Base-by-base conservation (phyloP, 2,113 vertebrate species). In the Carassius auratus region DNA sequence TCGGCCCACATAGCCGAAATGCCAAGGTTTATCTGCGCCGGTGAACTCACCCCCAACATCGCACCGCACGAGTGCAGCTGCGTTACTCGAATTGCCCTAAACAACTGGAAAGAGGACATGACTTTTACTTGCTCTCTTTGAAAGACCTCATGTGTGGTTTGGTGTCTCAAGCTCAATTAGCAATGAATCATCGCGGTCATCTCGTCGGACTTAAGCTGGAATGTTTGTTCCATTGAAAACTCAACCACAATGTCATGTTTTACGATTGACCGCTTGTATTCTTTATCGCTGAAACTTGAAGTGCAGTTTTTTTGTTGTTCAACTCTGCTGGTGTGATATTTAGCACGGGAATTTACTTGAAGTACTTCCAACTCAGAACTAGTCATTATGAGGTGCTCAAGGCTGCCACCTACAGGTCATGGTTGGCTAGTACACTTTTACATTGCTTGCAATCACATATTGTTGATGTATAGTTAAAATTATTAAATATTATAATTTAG, bases 91-190 rank as follows among this genome's bases (percentile, higher is more conserved):
- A 93, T 88, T 91, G 62, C 86, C 79, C 85, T 86, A 55, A 89
- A 90, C 90, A 90, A 90, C 90, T 92, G 86, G 87, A 91, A 89
- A 92, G 86, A 50, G 64, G 66, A 66, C 59, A 77, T 87, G 74
- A 90, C 88, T 80, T 69, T 68, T 62, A 68, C 57, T 61, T 68
- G 66, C 84, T 87, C 69, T 71, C 57, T 89, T 45, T 74, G 52
- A 89, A 91, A 91, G 76, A 83, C 85, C 87, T 90, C 85, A 87
- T 26, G 61, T 85, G 90, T 50, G 92, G 91, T 91, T 90, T 92
- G 90, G 91, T 92, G 92, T 92, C 92, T 93, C 88, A 93, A 90
- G 93, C 92, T 91, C 92, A 93, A 90, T 94, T 92, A 92, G 89
- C 88, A 87, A 86, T 90, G 88, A 94, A 90, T 84, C 77, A 85